Base-by-base conservation (phyloP, 2,888 invertebrate species). In the Conchocele bisecta region DNA sequence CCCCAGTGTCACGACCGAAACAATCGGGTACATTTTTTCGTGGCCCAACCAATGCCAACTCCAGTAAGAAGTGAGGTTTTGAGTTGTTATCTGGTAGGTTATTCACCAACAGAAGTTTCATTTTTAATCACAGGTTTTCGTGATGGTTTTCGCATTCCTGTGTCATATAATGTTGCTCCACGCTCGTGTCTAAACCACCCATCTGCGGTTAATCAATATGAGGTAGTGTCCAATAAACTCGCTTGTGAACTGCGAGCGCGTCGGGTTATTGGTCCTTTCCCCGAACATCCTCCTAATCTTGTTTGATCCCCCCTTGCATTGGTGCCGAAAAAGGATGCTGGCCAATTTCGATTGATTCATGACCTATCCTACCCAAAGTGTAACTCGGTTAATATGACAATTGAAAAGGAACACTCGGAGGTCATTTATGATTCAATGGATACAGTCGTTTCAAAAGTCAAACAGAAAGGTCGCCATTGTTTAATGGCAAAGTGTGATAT, bases 291-390 rank as follows among this genome's bases (percentile, higher is more conserved):
- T 24, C 17, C 33, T 15, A 41, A 66, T 24, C 53, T 66, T n/a
- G 15, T 51, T 53, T 44, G 39, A 22, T 66, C 70, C 7, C 70
- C 70, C 1, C n/a, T 70, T 13, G 73, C 61, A 0, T 11, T 74
- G 1, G 54, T 70, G 24, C 66, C 61, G 22, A 65, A 69, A 26
- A 35, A 48, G 5, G 53, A 20, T 3, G 28, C 53, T 2, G 53
- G 63, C 3, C 57, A 63, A 20, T 61, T 63, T 33, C 22, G 60
- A n/a, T 15, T 74, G 5, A 69, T 69, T 15, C 56, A 60, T 20
- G 54, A 74, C 26, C 37, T 69, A 3, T 74, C 74, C 13, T 58
- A 42, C 28, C 66, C 66, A 3, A 26, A 20, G 20, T 46, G 60
- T 11, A 42, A n/a, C n/a, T n/a, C n/a, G n/a, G n/a, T n/a, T n/a